Conservation (phyloP, 2,797 vertebrate species). For the Protonibea diacanthus region DNA sequence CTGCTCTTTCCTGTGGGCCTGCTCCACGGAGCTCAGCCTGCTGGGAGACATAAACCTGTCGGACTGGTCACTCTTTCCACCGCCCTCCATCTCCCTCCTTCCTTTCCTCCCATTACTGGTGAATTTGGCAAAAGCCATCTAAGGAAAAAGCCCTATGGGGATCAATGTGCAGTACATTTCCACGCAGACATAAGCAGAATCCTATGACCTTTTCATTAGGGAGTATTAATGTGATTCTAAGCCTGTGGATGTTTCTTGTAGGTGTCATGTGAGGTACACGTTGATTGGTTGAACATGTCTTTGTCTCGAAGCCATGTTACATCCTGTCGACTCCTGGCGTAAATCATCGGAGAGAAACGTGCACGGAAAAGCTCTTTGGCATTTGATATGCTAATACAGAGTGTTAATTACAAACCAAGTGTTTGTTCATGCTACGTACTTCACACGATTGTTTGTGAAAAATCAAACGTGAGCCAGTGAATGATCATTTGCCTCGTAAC, state of each 20-base stretch:
- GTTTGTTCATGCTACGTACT: slow-evolving; percentile 69
- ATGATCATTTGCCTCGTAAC: slow-evolving; percentile 50
- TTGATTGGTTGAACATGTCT: slow-evolving; percentile 47
- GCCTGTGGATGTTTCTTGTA: slow-evolving; percentile 47
- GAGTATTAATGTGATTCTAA: slow-evolving; percentile 55
- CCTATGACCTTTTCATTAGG: slow-evolving; percentile 74
- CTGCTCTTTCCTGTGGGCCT: slow-evolving; percentile 83
- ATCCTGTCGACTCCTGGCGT: slow-evolving; percentile 45
- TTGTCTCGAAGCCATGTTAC: slow-evolving; percentile 52
- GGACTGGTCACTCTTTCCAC: slow-evolving; percentile 87
- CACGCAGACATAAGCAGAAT: slow-evolving; percentile 79
- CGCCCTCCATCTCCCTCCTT: slow-evolving; percentile 80
- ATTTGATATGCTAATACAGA: slow-evolving; percentile 78
- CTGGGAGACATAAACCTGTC: slow-evolving; percentile 87
- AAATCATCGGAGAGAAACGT: slow-evolving; percentile 60
- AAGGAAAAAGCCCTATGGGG: slow-evolving; percentile 79
- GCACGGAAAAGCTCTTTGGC: slow-evolving; percentile 66
- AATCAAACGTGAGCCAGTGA: slow-evolving; percentile 63
- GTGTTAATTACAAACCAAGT: slow-evolving; percentile 73
- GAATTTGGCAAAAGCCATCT: slow-evolving; percentile 82
- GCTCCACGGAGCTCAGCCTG: slow-evolving; percentile 75
- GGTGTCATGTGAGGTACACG: slow-evolving; percentile 49
- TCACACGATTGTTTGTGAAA: slow-evolving; percentile 67
- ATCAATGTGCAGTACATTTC: slow-evolving; percentile 86
- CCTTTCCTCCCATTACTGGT: slow-evolving; percentile 82